These are phyloP conservation scores for Agrochola macilenta DNA, from an alignment of 2,888 invertebrate species.

Conservation along the genomic window DNA sequence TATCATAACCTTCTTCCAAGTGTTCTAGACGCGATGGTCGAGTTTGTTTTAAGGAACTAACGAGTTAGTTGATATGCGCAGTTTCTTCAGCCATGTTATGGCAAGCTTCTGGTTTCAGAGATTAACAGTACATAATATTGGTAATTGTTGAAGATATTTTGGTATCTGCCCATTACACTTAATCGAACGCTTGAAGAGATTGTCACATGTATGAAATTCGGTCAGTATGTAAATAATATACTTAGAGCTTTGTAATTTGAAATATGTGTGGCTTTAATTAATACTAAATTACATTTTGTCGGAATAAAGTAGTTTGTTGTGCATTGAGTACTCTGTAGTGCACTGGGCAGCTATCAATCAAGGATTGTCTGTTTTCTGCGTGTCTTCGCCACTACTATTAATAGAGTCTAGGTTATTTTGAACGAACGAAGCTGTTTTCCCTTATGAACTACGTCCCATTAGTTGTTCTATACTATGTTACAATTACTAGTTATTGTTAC, in stretches of 20 bases:
- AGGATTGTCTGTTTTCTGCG: constrained; percentile 28
- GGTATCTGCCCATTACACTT: constrained; percentile 46
- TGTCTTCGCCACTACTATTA: constrained; percentile 36
- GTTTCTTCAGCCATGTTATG: constrained; percentile 18
- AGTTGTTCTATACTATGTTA: constrained; percentile 54
- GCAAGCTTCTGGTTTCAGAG: constrained; percentile 32
- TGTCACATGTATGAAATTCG: constrained; percentile 10
- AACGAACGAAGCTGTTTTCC: constrained; percentile 39
- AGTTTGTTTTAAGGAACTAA: constrained; percentile 29
- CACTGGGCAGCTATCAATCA: constrained; percentile 41
- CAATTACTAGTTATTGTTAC: constrained; percentile 60
- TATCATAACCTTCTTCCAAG: constrained; percentile 37
- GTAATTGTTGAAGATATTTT: constrained; percentile 43
- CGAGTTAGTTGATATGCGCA: constrained; percentile 8
- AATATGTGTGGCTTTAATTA: constrained; percentile 40
- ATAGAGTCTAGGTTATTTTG: constrained; percentile 9
- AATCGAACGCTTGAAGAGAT: constrained; percentile 6
- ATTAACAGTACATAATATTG: constrained; percentile 54
- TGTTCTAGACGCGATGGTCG: constrained; percentile 18
- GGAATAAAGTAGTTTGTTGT: constrained; percentile 12
- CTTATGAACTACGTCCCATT: constrained; percentile 43
- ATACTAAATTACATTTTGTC: constrained; percentile 12
- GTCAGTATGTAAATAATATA: constrained; percentile 28
- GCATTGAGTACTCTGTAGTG: constrained; percentile 14
- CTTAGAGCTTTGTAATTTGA: constrained; percentile 25